Evolutionary conservation across 2,888 invertebrate genomes (phyloP).

Genomic region (Trileptium ribeirensis): DNA sequence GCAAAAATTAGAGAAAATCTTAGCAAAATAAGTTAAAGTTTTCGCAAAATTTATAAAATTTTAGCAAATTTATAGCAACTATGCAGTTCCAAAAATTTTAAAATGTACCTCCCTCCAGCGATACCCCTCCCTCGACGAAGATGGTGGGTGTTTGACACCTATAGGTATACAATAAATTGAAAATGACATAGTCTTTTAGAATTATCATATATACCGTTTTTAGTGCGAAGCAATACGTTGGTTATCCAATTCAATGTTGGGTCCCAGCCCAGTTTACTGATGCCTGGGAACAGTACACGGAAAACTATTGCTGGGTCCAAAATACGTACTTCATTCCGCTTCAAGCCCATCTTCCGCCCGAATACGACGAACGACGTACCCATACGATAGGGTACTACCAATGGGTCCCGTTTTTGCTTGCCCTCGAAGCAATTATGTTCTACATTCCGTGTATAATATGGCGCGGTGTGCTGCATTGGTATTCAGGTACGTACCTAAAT

Average conservation of each 20-base stretch:
- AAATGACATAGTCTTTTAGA: too few species aligned
- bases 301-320: constrained; percentile 18
- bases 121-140: too few species aligned
- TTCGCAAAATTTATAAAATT: too few species aligned
- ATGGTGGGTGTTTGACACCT: too few species aligned
- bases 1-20: too few species aligned
- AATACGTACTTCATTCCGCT: constrained; percentile 17
- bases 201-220: too few species aligned
- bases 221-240: constrained; percentile 19
- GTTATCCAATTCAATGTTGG: constrained; percentile 21
- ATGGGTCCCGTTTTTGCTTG: constrained; percentile 19
- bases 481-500: constrained; percentile 18
- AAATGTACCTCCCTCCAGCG: too few species aligned
- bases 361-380: background rate
- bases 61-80: too few species aligned
- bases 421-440: constrained; percentile 18
- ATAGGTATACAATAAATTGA: too few species aligned
- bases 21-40: too few species aligned
- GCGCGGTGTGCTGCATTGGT: constrained; percentile 17
- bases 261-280: constrained; percentile 17
- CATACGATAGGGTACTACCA: constrained; percentile 16
- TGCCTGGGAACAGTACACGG: constrained; percentile 22
- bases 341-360: constrained; percentile 4
- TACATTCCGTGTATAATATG: constrained; percentile 16
- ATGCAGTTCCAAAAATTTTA: too few species aligned